Base-by-base conservation (phyloP, 2,888 invertebrate genomes). In the Cataglyphis livida region DNA sequence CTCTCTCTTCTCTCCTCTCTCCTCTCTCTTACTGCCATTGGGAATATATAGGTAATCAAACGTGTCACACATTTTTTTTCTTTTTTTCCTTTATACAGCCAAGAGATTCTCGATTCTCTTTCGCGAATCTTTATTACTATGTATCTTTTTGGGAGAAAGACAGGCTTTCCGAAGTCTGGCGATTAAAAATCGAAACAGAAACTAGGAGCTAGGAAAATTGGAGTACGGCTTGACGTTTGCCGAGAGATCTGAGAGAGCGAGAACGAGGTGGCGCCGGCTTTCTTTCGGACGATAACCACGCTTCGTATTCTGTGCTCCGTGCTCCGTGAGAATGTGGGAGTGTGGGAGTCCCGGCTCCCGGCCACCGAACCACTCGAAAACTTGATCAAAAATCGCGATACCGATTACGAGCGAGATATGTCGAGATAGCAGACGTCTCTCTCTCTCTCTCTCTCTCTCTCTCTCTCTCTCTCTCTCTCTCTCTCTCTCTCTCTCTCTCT, bases 371-470 rank as follows among this genome's bases (percentile, higher is more conserved):
- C 15, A 57, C 44, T 38, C 21, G 41, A 70, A 59, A 73, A 7
- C 61, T 10, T 18, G 35, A 35, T 25, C 12, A 12, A 44, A 71
- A 28, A 41, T 41, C 6, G 32, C 28, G 21, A 68, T 18, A 48
- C 12, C 3, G 10, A 61, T 25, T 7, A 25, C 6, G 61, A 54
- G 41, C 35, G 62, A 64, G 44, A n/a, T 64, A 18, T 25, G 21
- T 18, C 44, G 38, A 38, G 18, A 57, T 64, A 57, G 44, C n/a
- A 44, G 54, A 70, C 32, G 3, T 54, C 54, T 35, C 28, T 62
- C 51, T 59, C 66, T 82, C 66, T 78, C 9, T 78, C 73, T 25
- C 66, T 35, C n/a, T 73, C 59, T 62, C 71, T 71, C 62, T 62
- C 21, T 68, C 54, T 21, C 54, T 71, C n/a, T 75, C 71, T 28